Evolutionary conservation across 1,140 invertebrate genomes (phyloP).

Genomic region (Scylla paramamosain): DNA sequence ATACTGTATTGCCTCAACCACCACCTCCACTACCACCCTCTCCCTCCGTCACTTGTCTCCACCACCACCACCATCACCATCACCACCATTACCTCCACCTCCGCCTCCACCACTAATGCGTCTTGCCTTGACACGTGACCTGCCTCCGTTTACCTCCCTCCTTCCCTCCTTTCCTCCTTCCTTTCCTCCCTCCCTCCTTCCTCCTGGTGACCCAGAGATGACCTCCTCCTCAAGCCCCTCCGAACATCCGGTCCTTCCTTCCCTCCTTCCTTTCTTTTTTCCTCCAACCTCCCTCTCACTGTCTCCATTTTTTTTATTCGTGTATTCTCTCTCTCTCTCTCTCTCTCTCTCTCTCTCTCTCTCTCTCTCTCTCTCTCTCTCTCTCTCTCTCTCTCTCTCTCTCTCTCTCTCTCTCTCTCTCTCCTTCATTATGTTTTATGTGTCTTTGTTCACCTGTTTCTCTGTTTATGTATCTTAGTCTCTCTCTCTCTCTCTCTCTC

Average conservation of each 20-base stretch:
- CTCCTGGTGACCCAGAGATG: constrained; percentile 7
- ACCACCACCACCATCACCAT: constrained; percentile 16
- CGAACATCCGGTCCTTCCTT: background rate
- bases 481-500: background rate
- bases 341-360: background rate
- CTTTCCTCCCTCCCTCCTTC: background rate
- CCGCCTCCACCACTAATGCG: background rate
- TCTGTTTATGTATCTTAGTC: background rate
- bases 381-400: constrained; percentile 24
- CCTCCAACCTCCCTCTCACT: background rate
- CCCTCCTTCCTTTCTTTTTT: background rate
- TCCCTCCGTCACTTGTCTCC: background rate
- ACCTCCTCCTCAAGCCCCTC: background rate
- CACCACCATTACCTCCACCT: background rate
- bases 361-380: background rate
- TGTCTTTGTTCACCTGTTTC: background rate
- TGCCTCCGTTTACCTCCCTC: constrained; percentile 1
- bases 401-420: constrained; percentile 18
- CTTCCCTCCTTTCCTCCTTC: background rate
- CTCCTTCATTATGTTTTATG: background rate
- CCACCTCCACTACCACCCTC: background rate
- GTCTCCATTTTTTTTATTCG: background rate
- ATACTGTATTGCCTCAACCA: background rate
- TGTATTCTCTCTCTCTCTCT: background rate
- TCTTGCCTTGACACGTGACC: constrained; percentile 15